Evolutionary conservation across 1,140 invertebrate species (phyloP).

Genomic region (Heliconius hewitsoni): DNA sequence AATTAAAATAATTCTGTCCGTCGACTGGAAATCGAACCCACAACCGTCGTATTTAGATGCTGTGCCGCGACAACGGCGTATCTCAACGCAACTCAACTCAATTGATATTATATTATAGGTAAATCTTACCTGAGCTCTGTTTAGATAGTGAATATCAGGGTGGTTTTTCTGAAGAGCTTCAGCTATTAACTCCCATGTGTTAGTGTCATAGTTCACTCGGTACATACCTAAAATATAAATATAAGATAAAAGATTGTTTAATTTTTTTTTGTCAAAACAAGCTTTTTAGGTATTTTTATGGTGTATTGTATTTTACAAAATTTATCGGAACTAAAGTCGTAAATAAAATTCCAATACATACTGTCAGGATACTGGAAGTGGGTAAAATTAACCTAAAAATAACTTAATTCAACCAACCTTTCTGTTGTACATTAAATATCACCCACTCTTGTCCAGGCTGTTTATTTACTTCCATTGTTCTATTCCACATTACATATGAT

Average conservation of each 20-base stretch:
- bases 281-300: too few species aligned
- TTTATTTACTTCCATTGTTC: constrained; percentile 49
- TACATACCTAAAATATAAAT: constrained; percentile 84
- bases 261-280: too few species aligned
- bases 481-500: constrained; percentile 74
- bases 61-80: too few species aligned
- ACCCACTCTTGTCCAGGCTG: constrained; percentile 83
- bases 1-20: too few species aligned
- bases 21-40: too few species aligned
- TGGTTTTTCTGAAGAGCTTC: constrained; percentile 74
- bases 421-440: constrained; percentile 86
- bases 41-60: too few species aligned
- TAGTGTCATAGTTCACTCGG: constrained; percentile 88
- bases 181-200: constrained; percentile 85
- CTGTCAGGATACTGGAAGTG: too few species aligned
- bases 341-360: too few species aligned
- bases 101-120: too few species aligned
- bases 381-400: not conserved
- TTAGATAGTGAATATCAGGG: constrained; percentile 83
- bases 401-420: constrained; percentile 71
- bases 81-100: too few species aligned
- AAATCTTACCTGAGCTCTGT: constrained; percentile 85
- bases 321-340: too few species aligned
- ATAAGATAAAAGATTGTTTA: not conserved
- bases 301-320: too few species aligned